Evolutionary conservation across 37 sponge, comb jelly and placozoan species (phyloP).

Genomic region (Tethya wilhelma): DNA sequence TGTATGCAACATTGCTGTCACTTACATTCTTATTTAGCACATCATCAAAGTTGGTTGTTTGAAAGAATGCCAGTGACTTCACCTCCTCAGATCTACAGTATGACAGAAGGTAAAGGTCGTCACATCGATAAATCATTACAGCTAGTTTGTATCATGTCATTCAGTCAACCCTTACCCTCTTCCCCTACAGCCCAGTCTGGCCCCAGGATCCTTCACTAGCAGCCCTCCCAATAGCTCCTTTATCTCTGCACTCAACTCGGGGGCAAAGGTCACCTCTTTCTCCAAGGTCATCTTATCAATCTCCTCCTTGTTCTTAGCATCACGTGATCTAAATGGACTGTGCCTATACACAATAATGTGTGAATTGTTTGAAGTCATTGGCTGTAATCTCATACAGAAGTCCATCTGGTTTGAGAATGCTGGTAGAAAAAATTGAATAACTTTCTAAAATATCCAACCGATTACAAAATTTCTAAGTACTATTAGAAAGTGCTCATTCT

Average conservation of each 20-base stretch:
- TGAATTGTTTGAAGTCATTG: too few relatives aligned
- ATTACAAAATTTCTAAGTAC: too few relatives aligned
- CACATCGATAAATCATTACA: too few relatives aligned
- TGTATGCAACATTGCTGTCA: neutral
- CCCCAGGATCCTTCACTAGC: constrained; percentile 75
- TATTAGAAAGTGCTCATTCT: too few relatives aligned
- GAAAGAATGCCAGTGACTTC: constrained; percentile 73
- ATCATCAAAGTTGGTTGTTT: constrained; percentile 59
- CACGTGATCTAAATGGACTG: constrained; percentile 81
- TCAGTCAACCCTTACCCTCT: constrained; percentile 74
- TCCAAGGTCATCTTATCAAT: constrained; percentile 84
- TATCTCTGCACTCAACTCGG: constrained; percentile 52
- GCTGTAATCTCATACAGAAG: too few relatives aligned
- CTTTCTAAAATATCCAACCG: too few relatives aligned
- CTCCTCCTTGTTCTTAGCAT: constrained; percentile 80
- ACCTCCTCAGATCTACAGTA: constrained; percentile 72
- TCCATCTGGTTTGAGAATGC: too few relatives aligned
- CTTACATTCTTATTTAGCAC: constrained; percentile 53
- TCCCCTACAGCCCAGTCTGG: constrained; percentile 85
- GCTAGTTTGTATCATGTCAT: too few relatives aligned
- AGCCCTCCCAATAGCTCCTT: constrained; percentile 65
- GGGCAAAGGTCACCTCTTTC: constrained; percentile 70
- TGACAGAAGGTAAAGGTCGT: too few relatives aligned
- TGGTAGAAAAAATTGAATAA: too few relatives aligned
- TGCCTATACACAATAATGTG: too few relatives aligned